Evolutionary conservation across 2,888 invertebrate species (phyloP), one percentile per base, ranked within the genome.

Genomic region (Agrochola macilenta): DNA sequence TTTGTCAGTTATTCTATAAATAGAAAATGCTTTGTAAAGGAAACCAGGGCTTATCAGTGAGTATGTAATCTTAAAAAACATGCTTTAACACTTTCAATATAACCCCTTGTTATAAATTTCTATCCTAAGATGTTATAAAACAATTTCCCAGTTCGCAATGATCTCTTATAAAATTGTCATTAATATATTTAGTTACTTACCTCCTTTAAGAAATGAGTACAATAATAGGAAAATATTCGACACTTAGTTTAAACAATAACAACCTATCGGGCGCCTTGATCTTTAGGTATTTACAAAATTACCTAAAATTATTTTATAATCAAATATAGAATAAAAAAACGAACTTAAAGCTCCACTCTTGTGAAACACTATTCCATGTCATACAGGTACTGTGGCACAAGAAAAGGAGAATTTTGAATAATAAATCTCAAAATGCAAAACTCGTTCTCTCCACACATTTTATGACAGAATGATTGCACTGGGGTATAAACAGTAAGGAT

Each of bases 281-380:
- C 88, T 92, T 93, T 93, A 95, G 94, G 94, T 95, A 94, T 94
- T 92, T 94, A 94, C 93, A 94, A 82, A 89, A 91, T 93, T 92
- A 94, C 93, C 95, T 93, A 94, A 93, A 91, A 91, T 87, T 90
- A 91, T 89, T 88, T 82, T 63, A 83, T 71, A 85, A 82, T 85
- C 79, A 81, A 84, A 78, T 81, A 82, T 76, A 87, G 74, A 82
- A 79, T 87, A 86, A 80, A 89, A 92, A 90, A 89, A 92, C 90
- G 88, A 89, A 92, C 87, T 91, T 92, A 92, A 93, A 93, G 92
- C 93, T 93, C 93, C 93, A 93, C 91, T 91, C 92, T 93, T 93
- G 94, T 94, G 93, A 93, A 93, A 92, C 93, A 90, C 86, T 89
- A 91, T 91, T 92, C 89, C 91, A 82, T 91, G 91, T 90, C 83